phyloP scores from a whole-genome alignment of 2,888 invertebrate species.

The Ophioninae sp. region DNA sequence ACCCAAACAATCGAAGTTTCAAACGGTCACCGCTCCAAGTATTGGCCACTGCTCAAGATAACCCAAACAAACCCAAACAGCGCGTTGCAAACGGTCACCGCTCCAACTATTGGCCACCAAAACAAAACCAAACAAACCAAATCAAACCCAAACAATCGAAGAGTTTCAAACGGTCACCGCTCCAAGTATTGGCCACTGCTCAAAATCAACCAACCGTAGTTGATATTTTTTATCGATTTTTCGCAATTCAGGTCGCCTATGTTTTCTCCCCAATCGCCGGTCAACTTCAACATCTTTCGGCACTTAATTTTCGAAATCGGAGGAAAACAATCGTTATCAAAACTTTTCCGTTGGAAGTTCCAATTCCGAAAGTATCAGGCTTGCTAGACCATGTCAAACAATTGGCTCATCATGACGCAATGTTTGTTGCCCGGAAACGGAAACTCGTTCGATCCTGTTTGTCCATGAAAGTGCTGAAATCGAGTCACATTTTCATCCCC shows the following conservation, averaged over 20 bases:
- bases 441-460: constrained; percentile 25
- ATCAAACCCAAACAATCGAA: too few species aligned
- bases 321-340: constrained; percentile 34
- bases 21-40: too few species aligned
- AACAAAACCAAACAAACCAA: too few species aligned
- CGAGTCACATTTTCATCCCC: background rate
- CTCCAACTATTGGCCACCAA: too few species aligned
- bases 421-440: background rate
- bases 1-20: too few species aligned
- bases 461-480: constrained; percentile 8
- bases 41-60: too few species aligned
- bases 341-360: constrained; percentile 13
- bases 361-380: constrained; percentile 11
- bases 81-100: too few species aligned
- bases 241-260: background rate
- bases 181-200: too few species aligned
- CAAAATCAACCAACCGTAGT: too few species aligned
- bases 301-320: constrained; percentile 1
- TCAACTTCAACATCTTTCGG: background rate
- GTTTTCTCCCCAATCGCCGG: background rate
- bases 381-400: constrained; percentile 18
- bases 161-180: too few species aligned
- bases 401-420: constrained; percentile 7
- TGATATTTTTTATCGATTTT: background rate
- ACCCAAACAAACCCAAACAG: too few species aligned